Conservation (phyloP, 2,113 vertebrate genomes). For the Sorex fumeus region DNA sequence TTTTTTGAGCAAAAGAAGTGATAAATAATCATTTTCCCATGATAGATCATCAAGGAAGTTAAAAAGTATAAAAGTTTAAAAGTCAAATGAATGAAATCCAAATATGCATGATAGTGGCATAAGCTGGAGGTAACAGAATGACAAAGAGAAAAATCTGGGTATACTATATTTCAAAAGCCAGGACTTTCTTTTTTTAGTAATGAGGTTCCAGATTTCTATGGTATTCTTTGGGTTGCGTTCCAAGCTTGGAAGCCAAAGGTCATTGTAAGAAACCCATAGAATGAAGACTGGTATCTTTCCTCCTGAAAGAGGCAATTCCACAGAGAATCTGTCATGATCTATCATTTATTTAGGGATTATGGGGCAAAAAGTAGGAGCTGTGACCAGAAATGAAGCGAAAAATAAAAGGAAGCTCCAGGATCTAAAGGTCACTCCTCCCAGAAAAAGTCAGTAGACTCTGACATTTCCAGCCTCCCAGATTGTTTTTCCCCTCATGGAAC, state of each 20-base stretch:
- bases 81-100: neutral
- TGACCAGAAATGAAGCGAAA: conserved; percentile 28
- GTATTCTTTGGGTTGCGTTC: neutral
- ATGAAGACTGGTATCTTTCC: conserved; percentile 7
- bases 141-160: neutral
- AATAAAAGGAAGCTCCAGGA: neutral
- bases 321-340: conserved; percentile 8
- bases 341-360: conserved; percentile 51
- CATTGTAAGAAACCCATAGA: conserved; percentile 5
- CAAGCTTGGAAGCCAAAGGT: conserved; percentile 19
- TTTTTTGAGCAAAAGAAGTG: neutral
- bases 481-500: neutral
- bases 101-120: neutral
- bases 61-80: conserved; percentile 14
- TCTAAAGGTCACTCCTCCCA: conserved; percentile 2
- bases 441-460: neutral
- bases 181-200: neutral
- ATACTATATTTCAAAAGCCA: conserved; percentile 5
- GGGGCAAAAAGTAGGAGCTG: neutral
- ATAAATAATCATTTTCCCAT: too few species aligned
- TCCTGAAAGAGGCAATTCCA: conserved; percentile 30
- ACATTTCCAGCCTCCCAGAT: neutral
- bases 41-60: neutral
- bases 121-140: neutral
- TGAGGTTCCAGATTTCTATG: neutral